phyloP scores from a whole-genome alignment of 2,113 vertebrate genomes.

The Caranx ignobilis region DNA sequence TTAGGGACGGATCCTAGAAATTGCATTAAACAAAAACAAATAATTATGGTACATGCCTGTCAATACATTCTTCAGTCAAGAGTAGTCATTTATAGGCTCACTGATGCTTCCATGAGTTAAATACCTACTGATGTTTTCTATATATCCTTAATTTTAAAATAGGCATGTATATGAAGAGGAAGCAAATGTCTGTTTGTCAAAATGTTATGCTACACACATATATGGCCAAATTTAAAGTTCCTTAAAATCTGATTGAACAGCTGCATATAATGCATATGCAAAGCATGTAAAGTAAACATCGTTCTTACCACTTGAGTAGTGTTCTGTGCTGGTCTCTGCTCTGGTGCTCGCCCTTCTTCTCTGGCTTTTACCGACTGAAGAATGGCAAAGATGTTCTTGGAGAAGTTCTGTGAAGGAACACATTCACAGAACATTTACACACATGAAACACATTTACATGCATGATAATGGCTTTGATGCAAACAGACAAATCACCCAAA shows the following conservation, averaged over 20 bases:
- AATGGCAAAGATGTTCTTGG: constrained; percentile 99
- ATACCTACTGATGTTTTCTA: constrained; percentile 1
- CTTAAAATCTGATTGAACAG: neutral
- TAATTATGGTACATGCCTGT: neutral
- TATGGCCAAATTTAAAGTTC: neutral
- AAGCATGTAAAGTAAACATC: neutral
- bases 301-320: constrained; percentile 91
- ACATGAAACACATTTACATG: too few relatives aligned
- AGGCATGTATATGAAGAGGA: neutral
- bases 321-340: constrained; percentile 94
- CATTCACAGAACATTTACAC: neutral
- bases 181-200: neutral
- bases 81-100: neutral
- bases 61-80: neutral
- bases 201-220: neutral
- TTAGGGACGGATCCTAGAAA: constrained; percentile 91
- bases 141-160: constrained; percentile 21
- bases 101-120: neutral
- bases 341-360: constrained; percentile 96
- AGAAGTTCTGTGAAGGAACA: constrained; percentile 91
- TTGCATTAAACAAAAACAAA: neutral
- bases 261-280: neutral
- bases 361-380: constrained; percentile 99
- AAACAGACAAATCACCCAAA: too few relatives aligned
- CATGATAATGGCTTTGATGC: too few relatives aligned